phyloP scores from a whole-genome alignment of 1,140 invertebrate genomes.

The Cydia strobilella region DNA sequence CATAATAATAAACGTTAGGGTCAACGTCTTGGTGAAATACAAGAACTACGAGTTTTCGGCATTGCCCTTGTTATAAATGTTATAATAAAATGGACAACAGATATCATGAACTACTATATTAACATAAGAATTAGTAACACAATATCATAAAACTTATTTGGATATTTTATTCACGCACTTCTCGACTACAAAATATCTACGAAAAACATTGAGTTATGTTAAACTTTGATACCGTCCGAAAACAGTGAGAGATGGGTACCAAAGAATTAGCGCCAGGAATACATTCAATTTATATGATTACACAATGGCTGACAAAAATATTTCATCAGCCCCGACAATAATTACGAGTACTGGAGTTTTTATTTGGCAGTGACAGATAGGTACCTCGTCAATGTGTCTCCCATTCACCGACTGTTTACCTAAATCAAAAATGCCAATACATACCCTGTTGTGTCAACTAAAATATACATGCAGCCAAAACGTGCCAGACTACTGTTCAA shows the following conservation, averaged over 20 bases:
- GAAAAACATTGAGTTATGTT: constrained; percentile 3
- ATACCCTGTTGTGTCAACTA: constrained; percentile 41
- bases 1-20: not conserved
- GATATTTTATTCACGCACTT: constrained; percentile 37
- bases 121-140: constrained; percentile 64
- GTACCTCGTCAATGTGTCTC: not conserved
- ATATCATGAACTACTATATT: constrained; percentile 46
- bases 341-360: not conserved
- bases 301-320: not conserved
- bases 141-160: constrained; percentile 60
- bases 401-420: not conserved
- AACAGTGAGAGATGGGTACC: constrained; percentile 5
- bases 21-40: not conserved
- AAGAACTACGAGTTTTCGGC: not conserved
- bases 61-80: constrained; percentile 14
- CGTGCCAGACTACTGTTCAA: constrained; percentile 33
- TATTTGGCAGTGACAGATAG: constrained; percentile 18
- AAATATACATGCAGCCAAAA: constrained; percentile 34
- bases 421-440: constrained; percentile 38
- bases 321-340: not conserved
- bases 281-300: not conserved
- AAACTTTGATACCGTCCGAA: not conserved
- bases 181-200: constrained; percentile 9
- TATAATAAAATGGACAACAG: constrained; percentile 44
- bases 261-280: not conserved